Evolutionary conservation across 2,888 invertebrate species (phyloP), one percentile per base, ranked within the genome.

Genomic region (Oxystoma pomonae): DNA sequence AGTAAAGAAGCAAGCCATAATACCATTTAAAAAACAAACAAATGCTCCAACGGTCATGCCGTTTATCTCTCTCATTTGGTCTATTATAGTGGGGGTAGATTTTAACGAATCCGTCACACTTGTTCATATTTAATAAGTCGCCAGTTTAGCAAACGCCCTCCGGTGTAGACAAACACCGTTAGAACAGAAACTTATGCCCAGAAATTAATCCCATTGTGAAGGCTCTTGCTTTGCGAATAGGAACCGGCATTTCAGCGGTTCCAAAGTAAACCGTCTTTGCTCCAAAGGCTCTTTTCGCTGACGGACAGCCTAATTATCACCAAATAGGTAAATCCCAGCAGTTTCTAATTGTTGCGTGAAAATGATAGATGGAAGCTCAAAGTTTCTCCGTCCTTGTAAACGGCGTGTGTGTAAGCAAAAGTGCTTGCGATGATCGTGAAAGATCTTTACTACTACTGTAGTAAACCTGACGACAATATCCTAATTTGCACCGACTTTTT

Each of bases 251-350:
- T 35, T 12, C 35, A 35, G 35, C 35, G 35, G 35, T 35, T 35
- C 35, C 12, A 35, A 35, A 35, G 35, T 35, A 35, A 35, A 35
- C 35, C 35, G 12, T 35, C 35, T 35, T 35, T 35, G 35, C 35
- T 3, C 12, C 35, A 35, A 35, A 35, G 35, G 35, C 35, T 12
- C 35, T 7, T 35, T 35, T 12, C 12, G 59, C 55, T 22, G 16
- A 53, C 56, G 60, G 59, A 63, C 63, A 57, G 57, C 57, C 63
- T 63, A 63, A 63, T 60, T 63, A 63, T 63, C 60, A 59, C 60
- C 63, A 63, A 63, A 63, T 59, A 63, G 55, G 55, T 58, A 59
- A 59, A 62, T 56, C 58, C 57, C 55, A 35, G 20, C 53, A 35
- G 18, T 18, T 49, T 20, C 63, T 63, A 63, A 63, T 63, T 63